Conservation (phyloP, 2,797 vertebrate genomes). For the Apogon hyalosoma region DNA sequence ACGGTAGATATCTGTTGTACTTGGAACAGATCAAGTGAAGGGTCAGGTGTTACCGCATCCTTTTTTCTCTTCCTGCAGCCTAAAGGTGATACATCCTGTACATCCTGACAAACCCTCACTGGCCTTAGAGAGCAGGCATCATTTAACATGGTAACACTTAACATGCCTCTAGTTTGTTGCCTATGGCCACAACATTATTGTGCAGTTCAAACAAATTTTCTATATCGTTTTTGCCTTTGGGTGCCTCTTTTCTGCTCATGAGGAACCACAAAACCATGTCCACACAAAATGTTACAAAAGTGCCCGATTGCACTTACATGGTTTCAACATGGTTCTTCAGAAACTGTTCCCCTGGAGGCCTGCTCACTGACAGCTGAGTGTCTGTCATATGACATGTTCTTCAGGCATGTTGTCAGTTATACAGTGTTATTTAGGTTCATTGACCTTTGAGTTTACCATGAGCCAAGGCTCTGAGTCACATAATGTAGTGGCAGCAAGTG, state of each 20-base stretch:
- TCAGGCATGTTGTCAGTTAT: constrained; percentile 37
- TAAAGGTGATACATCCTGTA: constrained; percentile 4
- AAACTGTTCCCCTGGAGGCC: neutral
- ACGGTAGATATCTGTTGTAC: neutral
- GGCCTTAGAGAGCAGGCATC: constrained; percentile 21
- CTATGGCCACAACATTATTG: constrained; percentile 21
- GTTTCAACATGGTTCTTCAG: constrained; percentile 16
- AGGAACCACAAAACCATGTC: neutral
- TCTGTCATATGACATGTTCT: constrained; percentile 38
- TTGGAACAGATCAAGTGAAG: constrained; percentile 9
- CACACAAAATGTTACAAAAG: constrained; percentile 15
- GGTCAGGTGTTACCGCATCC: neutral
- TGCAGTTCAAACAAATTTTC: constrained; percentile 14
- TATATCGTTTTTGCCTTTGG: constrained; percentile 1
- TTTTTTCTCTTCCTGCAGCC: constrained; percentile 29
- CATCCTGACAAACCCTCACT: constrained; percentile 21
- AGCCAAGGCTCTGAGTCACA: constrained; percentile 26
- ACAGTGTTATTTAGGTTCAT: constrained; percentile 51
- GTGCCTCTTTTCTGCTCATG: neutral
- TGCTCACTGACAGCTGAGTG: constrained; percentile 17
- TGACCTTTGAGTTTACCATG: constrained; percentile 48
- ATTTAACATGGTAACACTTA: constrained; percentile 42
- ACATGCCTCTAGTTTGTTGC: constrained; percentile 2
- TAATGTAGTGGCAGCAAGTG: constrained; percentile 40
- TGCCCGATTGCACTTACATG: neutral